These are phyloP conservation scores for Megathymus violae DNA, from an alignment of 1,140 invertebrate genomes.

Conservation along the genomic window DNA sequence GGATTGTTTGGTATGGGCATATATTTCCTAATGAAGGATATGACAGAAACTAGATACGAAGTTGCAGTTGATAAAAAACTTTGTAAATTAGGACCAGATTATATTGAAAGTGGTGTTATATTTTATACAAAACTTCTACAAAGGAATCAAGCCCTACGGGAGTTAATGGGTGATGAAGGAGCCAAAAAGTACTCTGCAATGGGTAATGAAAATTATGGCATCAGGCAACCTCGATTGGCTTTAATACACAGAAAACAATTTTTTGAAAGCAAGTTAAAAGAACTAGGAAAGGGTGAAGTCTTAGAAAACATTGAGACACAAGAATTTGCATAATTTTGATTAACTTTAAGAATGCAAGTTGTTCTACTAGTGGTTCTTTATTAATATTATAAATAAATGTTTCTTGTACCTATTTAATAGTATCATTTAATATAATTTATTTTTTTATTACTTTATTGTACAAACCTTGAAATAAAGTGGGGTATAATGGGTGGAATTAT, in stretches of 20 bases:
- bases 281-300: slow-evolving; percentile 32
- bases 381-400: not conserved
- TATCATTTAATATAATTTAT: not conserved
- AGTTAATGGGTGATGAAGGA: slow-evolving; percentile 85
- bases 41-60: slow-evolving; percentile 85
- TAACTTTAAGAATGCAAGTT: too few species aligned
- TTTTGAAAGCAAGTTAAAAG: slow-evolving; percentile 82
- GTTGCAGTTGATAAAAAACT: slow-evolving; percentile 85
- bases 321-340: slow-evolving; percentile 20
- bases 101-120: slow-evolving; percentile 88
- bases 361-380: not conserved
- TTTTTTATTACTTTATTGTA: not conserved
- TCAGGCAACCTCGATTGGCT: slow-evolving; percentile 86
- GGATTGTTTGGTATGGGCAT: slow-evolving; percentile 84
- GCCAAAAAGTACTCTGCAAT: slow-evolving; percentile 85
- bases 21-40: slow-evolving; percentile 88
- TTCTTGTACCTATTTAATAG: not conserved
- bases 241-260: slow-evolving; percentile 86
- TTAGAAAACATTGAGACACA: slow-evolving; percentile 18
- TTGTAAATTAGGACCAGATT: slow-evolving; percentile 84
- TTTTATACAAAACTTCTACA: slow-evolving; percentile 89
- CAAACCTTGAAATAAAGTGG: too few species aligned
- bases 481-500: not conserved
- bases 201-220: slow-evolving; percentile 88
- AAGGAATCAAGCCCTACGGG: slow-evolving; percentile 89